Base-by-base conservation (phyloP, 2,113 vertebrate genomes). In the Hippoglossus stenolepis region DNA sequence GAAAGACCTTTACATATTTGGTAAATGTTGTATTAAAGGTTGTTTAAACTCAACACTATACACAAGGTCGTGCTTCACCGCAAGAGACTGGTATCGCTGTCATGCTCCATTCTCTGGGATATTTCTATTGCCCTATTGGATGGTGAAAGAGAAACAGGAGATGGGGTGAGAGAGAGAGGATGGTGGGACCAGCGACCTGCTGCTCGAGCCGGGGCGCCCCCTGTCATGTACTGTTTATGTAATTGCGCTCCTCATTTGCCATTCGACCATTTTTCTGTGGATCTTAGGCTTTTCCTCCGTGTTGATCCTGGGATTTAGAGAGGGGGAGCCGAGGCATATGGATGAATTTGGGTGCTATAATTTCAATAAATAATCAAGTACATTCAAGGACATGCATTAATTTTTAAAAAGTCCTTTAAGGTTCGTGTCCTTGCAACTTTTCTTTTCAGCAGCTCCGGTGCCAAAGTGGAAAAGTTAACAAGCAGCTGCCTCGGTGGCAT, bases 361-460 rank as follows among this genome's bases (percentile, higher is more conserved):
- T 77, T 77, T 78, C 62, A 86, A 87, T 88, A 84, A 89, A 88
- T 85, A 89, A 79, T 84, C 62, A 86, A 76, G 45, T 57, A 54
- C 59, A 35, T 70, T 70, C 57, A 83, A 70, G 70, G 82, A 56
- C 69, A 53, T 12, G 45, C 17, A 26, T 76, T 49, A 1, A 53
- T 81, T 8, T 78, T 71, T 21, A 8, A 1, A 73, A 81, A 28
- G 61, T 62, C 2, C 28, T 82, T 49, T 23, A 62, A 43, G 40
- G 63, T 76, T 63, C 0, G 0, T 62, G 51, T 84, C 74, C 62
- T 75, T 75, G 71, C 3, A 68, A 54, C 51, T 1, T 70, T 17
- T 72, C 61, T 2, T 73, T 67, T 57, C 60, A 23, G 11, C 10
- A 3, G 40, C 31, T 54, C 10, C 60, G 7, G 14, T 65, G 47